Conservation (phyloP, 2,888 invertebrate species). For the Drosophila kambysellisi region DNA sequence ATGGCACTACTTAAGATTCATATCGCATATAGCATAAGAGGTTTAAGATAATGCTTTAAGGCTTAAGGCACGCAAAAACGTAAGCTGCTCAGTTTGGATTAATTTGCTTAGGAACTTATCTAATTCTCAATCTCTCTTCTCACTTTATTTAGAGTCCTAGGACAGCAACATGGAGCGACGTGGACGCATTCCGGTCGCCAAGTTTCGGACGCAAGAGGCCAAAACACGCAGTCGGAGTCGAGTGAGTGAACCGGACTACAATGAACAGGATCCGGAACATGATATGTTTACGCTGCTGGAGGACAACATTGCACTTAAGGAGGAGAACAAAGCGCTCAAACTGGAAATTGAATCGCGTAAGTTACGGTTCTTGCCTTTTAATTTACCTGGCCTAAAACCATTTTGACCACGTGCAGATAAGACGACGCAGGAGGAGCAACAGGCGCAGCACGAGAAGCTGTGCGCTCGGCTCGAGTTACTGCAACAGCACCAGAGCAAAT, state of each 20-base stretch:
- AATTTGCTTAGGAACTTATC: not conserved
- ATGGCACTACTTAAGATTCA: conserved; percentile 58
- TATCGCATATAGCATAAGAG: conserved; percentile 42
- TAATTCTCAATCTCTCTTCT: conserved; percentile 9
- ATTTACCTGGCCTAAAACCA: not conserved
- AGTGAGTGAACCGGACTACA: conserved; percentile 83
- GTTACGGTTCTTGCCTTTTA: conserved; percentile 25
- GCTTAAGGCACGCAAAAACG: conserved; percentile 48
- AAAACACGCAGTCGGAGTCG: conserved; percentile 84
- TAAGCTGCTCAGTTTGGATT: conserved; percentile 58
- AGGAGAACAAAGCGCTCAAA: conserved; percentile 83
- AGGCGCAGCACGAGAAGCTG: conserved; percentile 79
- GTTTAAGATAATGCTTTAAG: conserved; percentile 51
- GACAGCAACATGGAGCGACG: conserved; percentile 81
- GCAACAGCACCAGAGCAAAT: conserved; percentile 68
- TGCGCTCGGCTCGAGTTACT: conserved; percentile 72
- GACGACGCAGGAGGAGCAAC: conserved; percentile 78
- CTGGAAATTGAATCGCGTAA: conserved; percentile 83
- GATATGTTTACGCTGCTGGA: conserved; percentile 84
- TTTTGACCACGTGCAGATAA: conserved; percentile 67
- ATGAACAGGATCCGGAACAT: conserved; percentile 84
- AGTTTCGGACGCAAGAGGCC: conserved; percentile 84
- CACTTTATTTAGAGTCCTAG: conserved; percentile 3
- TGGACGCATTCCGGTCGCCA: conserved; percentile 84
- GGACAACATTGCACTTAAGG: conserved; percentile 84